phyloP scores from a whole-genome alignment of 1,140 invertebrate genomes.

The Condylostylus longicornis region DNA sequence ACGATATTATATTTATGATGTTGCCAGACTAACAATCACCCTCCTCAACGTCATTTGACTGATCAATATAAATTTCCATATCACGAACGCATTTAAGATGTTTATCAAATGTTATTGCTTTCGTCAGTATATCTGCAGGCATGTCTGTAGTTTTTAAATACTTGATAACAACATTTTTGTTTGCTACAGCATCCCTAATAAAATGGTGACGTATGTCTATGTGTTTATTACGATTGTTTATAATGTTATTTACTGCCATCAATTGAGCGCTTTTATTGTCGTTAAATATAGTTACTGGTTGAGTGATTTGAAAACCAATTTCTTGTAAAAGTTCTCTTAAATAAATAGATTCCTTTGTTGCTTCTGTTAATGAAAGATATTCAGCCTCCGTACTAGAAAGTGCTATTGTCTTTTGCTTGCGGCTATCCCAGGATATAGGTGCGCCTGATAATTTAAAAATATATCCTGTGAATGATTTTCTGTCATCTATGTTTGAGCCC shows the following conservation, averaged over 20 bases:
- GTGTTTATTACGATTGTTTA: slow-evolving; percentile 27
- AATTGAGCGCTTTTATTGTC: slow-evolving; percentile 29
- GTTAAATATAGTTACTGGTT: slow-evolving; percentile 2
- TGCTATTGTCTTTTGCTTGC: slow-evolving; percentile 15
- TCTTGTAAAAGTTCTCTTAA: slow-evolving; percentile 6
- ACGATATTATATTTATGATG: no score
- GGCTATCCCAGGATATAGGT: slow-evolving; percentile 19
- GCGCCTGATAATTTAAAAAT: slow-evolving; percentile 20
- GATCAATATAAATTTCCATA: no score
- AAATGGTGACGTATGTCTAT: slow-evolving; percentile 30
- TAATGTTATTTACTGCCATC: slow-evolving; percentile 23
- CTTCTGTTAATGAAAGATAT: slow-evolving; percentile 20
- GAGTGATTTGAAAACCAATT: slow-evolving; percentile 7
- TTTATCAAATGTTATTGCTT: no score
- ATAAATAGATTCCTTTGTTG: slow-evolving; percentile 18
- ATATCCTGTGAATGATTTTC: slow-evolving; percentile 21
- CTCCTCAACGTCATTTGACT: no score
- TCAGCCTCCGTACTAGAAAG: slow-evolving; percentile 31
- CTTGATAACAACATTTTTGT: no score
- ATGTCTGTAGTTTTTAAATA: no score
- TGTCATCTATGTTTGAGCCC: slow-evolving; percentile 8
- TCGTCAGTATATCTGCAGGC: no score
- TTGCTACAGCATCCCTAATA: no score
- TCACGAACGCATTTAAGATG: no score
- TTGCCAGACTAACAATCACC: no score